phyloP scores from a whole-genome alignment of 2,797 vertebrate species.

The Typhlichthys subterraneus region DNA sequence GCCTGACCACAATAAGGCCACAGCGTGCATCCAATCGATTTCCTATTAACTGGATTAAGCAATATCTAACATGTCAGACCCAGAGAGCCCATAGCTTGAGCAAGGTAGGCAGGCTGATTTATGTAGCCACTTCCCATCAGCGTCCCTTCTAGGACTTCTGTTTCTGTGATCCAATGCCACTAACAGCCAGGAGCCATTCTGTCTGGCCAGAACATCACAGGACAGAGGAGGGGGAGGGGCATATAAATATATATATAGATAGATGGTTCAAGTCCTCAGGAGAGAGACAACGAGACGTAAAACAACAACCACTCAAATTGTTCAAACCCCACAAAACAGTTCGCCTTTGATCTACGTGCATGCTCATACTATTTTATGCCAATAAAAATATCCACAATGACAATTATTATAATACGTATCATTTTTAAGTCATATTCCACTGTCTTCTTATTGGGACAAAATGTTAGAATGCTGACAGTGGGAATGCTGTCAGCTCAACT shows the following conservation, averaged over 20 bases:
- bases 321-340: too few relatives aligned
- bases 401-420: too few relatives aligned
- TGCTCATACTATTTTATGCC: too few relatives aligned
- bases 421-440: too few relatives aligned
- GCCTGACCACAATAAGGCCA: not conserved
- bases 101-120: constrained; percentile 50
- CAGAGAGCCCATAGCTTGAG: not conserved
- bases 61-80: constrained; percentile 16
- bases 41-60: constrained; percentile 1
- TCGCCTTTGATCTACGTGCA: too few relatives aligned
- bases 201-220: constrained; percentile 79
- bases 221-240: constrained; percentile 42
- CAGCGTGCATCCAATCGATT: constrained; percentile 1
- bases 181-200: constrained; percentile 76
- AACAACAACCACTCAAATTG: too few relatives aligned
- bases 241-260: not conserved
- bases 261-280: not conserved
- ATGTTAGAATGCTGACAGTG: too few relatives aligned
- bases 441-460: too few relatives aligned
- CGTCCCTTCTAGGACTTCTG: constrained; percentile 71
- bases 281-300: not conserved
- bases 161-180: constrained; percentile 72
- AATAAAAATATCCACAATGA: too few relatives aligned
- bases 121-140: constrained; percentile 67
- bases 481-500: too few relatives aligned